Conservation (phyloP, 2,113 vertebrate genomes). For the Nanorana parkeri region DNA sequence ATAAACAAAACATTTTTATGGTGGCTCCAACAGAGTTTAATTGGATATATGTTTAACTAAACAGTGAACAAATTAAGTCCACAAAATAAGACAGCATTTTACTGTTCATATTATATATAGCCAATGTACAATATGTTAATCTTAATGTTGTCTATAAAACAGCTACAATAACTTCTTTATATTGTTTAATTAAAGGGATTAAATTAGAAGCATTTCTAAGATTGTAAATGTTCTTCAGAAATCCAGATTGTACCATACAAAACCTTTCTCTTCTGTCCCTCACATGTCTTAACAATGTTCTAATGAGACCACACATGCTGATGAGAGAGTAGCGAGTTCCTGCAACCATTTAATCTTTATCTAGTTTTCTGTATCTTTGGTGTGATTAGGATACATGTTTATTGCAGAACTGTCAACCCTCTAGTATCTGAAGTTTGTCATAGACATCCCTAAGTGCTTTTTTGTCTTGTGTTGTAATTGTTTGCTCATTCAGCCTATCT, state of each 20-base stretch:
- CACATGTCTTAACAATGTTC: slow-evolving; percentile 48
- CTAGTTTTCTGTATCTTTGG: slow-evolving; percentile 52
- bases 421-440: slow-evolving; percentile 51
- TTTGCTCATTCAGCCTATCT: slow-evolving; percentile 36
- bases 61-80: slow-evolving; percentile 7
- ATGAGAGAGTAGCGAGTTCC: slow-evolving; percentile 51
- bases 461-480: slow-evolving; percentile 37
- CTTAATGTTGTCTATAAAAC: slow-evolving; percentile 6
- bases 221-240: slow-evolving; percentile 29
- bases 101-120: slow-evolving; percentile 3
- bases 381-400: slow-evolving; percentile 57
- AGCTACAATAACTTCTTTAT: slow-evolving; percentile 23
- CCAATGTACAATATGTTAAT: slow-evolving; percentile 4
- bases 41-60: slow-evolving; percentile 5
- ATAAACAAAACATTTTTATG: background rate
- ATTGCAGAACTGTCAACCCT: slow-evolving; percentile 49
- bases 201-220: slow-evolving; percentile 33
- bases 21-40: slow-evolving; percentile 1
- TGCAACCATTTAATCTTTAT: slow-evolving; percentile 49
- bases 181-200: slow-evolving; percentile 38
- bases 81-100: slow-evolving; percentile 20
- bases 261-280: slow-evolving; percentile 40
- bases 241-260: slow-evolving; percentile 19
- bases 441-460: slow-evolving; percentile 40
- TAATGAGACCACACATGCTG: slow-evolving; percentile 57